Percentiles rank a stretch among this genome's conserved stretches.
These are phyloP conservation scores for Periophthalmus modestus DNA, from an alignment of 2,113 vertebrate species.

Conservation along the genomic window DNA sequence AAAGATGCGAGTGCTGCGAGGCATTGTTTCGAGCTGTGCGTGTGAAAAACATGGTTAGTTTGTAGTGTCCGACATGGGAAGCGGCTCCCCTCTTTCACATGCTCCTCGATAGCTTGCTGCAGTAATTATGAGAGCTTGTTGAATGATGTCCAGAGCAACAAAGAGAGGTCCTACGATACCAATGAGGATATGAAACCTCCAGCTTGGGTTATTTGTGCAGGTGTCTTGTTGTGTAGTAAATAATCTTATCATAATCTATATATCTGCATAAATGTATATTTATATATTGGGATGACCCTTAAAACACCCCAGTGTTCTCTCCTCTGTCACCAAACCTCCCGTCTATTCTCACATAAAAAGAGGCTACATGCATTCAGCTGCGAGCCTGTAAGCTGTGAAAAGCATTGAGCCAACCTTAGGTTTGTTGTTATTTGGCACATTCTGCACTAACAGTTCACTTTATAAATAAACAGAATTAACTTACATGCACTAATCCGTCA, in stretches of 20 bases:
- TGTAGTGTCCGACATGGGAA: conserved; percentile 69
- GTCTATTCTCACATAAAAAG: conserved; percentile 11
- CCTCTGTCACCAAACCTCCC: background rate
- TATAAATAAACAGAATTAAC: conserved; percentile 42
- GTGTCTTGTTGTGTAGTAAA: conserved; percentile 76
- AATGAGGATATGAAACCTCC: conserved; percentile 87
- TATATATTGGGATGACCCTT: background rate
- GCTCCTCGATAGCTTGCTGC: conserved; percentile 65
- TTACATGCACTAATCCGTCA: background rate
- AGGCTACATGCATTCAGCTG: conserved; percentile 66
- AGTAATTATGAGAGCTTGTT: conserved; percentile 74
- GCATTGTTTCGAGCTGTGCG: conserved; percentile 57
- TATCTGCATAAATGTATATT: conserved; percentile 9
- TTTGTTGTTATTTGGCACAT: conserved; percentile 75
- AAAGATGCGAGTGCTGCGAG: conserved; percentile 58
- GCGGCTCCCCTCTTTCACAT: conserved; percentile 71
- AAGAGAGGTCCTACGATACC: conserved; percentile 76
- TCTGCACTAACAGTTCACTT: conserved; percentile 41
- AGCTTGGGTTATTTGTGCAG: conserved; percentile 81
- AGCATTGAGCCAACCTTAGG: conserved; percentile 84
- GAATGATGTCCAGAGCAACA: conserved; percentile 73
- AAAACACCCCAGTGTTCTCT: background rate
- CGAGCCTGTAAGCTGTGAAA: conserved; percentile 71
- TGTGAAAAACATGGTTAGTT: conserved; percentile 61
- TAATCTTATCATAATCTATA: background rate